Percentiles rank a stretch among this genome's conserved stretches.
Evolutionary conservation across 2,113 vertebrate genomes (phyloP).

Genomic region (Albula goreensis): DNA sequence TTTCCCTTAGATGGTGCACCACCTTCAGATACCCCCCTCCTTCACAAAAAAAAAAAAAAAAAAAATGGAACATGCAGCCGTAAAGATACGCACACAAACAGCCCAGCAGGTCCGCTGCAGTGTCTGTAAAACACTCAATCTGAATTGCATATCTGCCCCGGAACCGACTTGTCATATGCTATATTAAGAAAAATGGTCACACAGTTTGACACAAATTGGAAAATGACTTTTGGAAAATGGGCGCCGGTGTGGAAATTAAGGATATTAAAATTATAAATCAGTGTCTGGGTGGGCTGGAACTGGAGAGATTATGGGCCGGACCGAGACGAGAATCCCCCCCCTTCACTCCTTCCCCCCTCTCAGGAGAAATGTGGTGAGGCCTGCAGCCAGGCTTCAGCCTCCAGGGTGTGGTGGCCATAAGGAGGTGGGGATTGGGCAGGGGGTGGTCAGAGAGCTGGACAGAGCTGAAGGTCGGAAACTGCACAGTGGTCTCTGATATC

Average conservation of each 20-base stretch:
- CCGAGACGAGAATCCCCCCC: not conserved
- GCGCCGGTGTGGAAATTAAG: constrained; percentile 81
- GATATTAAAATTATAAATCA: constrained; percentile 95
- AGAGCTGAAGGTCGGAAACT: constrained; percentile 1
- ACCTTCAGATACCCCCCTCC: constrained; percentile 39
- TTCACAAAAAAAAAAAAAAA: constrained; percentile 50
- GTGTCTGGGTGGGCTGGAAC: constrained; percentile 69
- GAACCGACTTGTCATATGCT: constrained; percentile 81
- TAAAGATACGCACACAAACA: constrained; percentile 76
- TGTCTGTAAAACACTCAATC: constrained; percentile 74
- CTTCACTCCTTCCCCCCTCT: not conserved
- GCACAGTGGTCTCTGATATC: not conserved
- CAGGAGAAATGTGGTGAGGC: not conserved
- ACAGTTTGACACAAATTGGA: constrained; percentile 87
- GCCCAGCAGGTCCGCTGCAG: constrained; percentile 60
- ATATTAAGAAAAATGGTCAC: constrained; percentile 88
- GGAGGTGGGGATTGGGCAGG: not conserved
- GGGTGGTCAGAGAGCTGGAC: not conserved
- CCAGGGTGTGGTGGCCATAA: not conserved
- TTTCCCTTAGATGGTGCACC: constrained; percentile 42
- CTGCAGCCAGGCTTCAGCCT: not conserved
- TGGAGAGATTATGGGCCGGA: not conserved
- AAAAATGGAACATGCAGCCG: constrained; percentile 61
- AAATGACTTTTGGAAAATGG: constrained; percentile 86
- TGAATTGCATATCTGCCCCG: constrained; percentile 80